phyloP scores from a whole-genome alignment of 1,140 invertebrate genomes.

The Dreissena polymorpha region DNA sequence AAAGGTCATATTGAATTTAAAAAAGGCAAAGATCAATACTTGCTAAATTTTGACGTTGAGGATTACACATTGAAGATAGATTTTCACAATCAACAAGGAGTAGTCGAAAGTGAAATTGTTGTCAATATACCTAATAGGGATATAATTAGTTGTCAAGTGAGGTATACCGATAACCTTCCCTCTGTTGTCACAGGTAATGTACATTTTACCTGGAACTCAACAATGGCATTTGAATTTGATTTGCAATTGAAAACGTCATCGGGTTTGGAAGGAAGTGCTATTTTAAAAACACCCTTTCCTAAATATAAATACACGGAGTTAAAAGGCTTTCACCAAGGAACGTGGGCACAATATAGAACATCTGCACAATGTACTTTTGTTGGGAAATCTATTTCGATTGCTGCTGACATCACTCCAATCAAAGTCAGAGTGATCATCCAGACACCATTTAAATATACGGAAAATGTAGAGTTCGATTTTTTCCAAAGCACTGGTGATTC shows the following conservation, averaged over 20 bases:
- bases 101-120: neutral
- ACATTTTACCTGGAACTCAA: neutral
- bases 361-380: neutral
- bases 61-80: too few species aligned
- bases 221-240: conserved; percentile 13
- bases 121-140: conserved; percentile 14
- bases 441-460: conserved; percentile 16
- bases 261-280: neutral
- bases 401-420: neutral
- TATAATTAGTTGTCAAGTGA: neutral
- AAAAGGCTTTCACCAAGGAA: neutral
- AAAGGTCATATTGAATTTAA: too few species aligned
- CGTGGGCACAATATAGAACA: conserved; percentile 16
- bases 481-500: neutral
- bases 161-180: neutral
- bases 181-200: conserved; percentile 3
- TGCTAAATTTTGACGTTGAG: too few species aligned
- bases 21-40: too few species aligned
- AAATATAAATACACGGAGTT: conserved; percentile 6
- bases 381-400: neutral
- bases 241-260: conserved; percentile 6
- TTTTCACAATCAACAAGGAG: too few species aligned
- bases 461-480: conserved; percentile 7
- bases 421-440: conserved; percentile 10
- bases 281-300: conserved; percentile 17